Evolutionary conservation across 2,113 vertebrate species (phyloP), one percentile per base, ranked within the genome.

Genomic region (Sus scrofa): DNA sequence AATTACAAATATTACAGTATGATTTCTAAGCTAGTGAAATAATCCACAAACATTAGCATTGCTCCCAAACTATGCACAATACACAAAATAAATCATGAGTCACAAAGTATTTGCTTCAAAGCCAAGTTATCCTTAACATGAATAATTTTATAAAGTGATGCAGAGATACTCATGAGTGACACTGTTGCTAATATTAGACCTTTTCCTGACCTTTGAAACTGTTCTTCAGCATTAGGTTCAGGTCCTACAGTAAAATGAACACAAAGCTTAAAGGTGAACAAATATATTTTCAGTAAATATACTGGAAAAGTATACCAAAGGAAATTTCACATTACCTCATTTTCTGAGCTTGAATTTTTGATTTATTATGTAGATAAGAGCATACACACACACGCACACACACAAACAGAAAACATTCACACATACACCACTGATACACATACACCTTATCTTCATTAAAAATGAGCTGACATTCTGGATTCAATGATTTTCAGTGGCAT

Each of bases 81-180:
- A 74, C 77, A 22, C 56, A 86, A 54, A 95, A 74, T 94, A 88
- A 96, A 89, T 67, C 44, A 73, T 15, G 24, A 81, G 54, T 86
- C 71, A 96, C 50, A 75, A 74, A 96, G 81, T 94, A 83, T 70
- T 65, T 95, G 14, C 81, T 96, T 54, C 30, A 65, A 88, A 95
- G 73, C 1, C 34, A 92, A 92, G 34, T 1, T 58, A 58, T 91
- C 27, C 7, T 93, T 94, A 67, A 81, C 18, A 26, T 34, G 58
- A 92, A 83, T 71, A 67, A 39, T 92, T 82, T 54, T 32, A 22
- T 85, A 60, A 90, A 92, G 74, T 37, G n/a, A 73, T 96, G 14
- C 34, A 94, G 52, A 89, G 27, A 93, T 22, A 67, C 85, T 94
- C 11, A 34, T 87, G n/a, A 78, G 27, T 7, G 50, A 73, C 14